Conservation (phyloP, 1,140 invertebrate genomes). For the Bombus polaris region DNA sequence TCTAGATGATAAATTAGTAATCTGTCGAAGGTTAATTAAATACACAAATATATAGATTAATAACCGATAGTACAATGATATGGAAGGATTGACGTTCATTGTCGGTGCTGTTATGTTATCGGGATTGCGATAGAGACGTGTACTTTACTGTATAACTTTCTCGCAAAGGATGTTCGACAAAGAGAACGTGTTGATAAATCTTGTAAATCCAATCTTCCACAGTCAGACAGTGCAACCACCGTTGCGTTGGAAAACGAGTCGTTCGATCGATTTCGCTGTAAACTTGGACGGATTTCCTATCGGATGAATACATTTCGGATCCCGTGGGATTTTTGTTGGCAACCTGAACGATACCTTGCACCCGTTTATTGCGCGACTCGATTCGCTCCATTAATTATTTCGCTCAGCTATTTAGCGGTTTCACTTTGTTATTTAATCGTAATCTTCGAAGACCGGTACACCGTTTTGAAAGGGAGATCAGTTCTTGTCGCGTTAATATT, state of each 20-base stretch:
- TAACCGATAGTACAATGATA: no score
- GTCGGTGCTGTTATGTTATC: background rate
- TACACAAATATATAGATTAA: background rate
- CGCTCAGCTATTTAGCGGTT: background rate
- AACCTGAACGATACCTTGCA: constrained; percentile 15
- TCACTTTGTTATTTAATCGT: background rate
- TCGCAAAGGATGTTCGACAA: background rate
- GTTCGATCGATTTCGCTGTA: constrained; percentile 34
- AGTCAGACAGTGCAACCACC: constrained; percentile 11
- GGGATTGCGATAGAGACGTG: background rate
- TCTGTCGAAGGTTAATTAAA: background rate
- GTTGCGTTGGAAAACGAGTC: constrained; percentile 16
- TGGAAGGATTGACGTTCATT: no score
- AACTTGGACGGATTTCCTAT: constrained; percentile 29
- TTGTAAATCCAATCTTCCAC: constrained; percentile 56
- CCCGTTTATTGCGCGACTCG: background rate
- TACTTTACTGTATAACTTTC: background rate
- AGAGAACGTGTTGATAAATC: constrained; percentile 39
- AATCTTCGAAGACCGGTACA: background rate
- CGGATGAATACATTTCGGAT: constrained; percentile 36
- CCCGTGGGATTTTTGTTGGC: constrained; percentile 25
- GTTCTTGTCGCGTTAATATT: no score
- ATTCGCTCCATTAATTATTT: background rate
- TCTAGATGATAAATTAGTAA: background rate
- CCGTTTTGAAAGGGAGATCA: background rate